These are phyloP conservation scores for Eilema depressum DNA, from an alignment of 2,888 invertebrate genomes.

Conservation along the genomic window DNA sequence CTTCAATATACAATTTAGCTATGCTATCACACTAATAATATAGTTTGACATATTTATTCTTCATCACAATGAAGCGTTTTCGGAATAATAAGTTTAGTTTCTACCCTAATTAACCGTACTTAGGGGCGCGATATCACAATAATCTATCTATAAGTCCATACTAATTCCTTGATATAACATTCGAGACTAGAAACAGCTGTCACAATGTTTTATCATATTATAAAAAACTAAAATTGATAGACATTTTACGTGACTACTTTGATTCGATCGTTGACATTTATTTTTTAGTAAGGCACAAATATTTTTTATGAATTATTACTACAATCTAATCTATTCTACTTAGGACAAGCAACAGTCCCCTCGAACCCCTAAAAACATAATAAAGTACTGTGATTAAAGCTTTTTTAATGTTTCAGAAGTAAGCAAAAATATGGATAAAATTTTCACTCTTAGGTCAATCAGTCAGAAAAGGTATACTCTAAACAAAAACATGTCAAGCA, in stretches of 20 bases:
- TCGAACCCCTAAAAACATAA: not conserved
- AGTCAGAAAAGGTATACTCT: not conserved
- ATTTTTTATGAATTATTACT: not conserved
- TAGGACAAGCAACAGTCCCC: not conserved
- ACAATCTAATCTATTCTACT: not conserved
- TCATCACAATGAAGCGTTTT: not conserved
- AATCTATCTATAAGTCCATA: not conserved
- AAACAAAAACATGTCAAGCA: constrained; percentile 28
- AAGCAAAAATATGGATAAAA: not conserved
- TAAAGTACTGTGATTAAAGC: not conserved
- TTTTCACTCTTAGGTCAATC: not conserved
- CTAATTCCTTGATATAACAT: not conserved
- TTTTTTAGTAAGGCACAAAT: no score
- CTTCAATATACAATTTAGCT: no score
- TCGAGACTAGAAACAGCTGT: no score
- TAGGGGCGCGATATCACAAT: not conserved
- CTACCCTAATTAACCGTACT: no score
- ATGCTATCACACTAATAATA: no score
- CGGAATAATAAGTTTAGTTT: not conserved
- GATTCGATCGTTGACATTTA: no score
- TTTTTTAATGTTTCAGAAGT: not conserved
- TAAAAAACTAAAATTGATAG: not conserved
- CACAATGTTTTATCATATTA: no score
- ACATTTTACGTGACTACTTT: no score
- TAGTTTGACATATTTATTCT: not conserved